Base-by-base conservation (phyloP, 1,140 invertebrate genomes). In the Palaemon carinicauda region DNA sequence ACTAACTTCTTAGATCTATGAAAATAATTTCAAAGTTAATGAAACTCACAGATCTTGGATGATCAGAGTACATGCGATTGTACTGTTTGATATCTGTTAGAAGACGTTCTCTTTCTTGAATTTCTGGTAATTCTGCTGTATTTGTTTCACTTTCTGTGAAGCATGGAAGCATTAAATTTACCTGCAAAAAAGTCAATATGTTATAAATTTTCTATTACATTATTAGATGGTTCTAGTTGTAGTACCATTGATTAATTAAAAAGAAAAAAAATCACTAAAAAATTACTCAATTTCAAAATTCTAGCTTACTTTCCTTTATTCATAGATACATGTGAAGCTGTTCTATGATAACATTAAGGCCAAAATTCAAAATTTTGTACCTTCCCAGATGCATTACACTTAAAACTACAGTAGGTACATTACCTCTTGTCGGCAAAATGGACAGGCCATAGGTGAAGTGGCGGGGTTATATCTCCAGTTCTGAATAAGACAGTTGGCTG, bases 381-480 rank as follows among this genome's bases (percentile, higher is more conserved):
- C 3, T 69, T 69, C 29, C 60, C 7, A 29, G 24, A 27, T 73
- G 19, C 14, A 17, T 10, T 14, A 78, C 21, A 31, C 19, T 52
- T 53, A n/a, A 52, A n/a, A 10, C 15, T n/a, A 77, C 33, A 41
- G 9, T n/a, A n/a, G n/a, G n/a, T 14, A 51, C 65, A 54, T 74
- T 17, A 86, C 83, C 83, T 86, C 83, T 33, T 86, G 83, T 51
- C 83, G 56, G 71, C 83, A 86, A 50, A 80, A 86, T 12, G 83
- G 83, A 29, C 83, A 86, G 1, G 51, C 60, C 83, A 86, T 80
- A 29, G 83, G 83, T 5, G 75, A 69, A 7, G 51, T 86, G 50
- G 74, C 54, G 56, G 80, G 80, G 60, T 86, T 86, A 21, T 75
- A 73, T 56, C 54, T 60, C 83, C 83, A 86, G 31, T 86, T 80